Conservation (phyloP, 2,797 vertebrate species). For the Brachyalestes nurse region DNA sequence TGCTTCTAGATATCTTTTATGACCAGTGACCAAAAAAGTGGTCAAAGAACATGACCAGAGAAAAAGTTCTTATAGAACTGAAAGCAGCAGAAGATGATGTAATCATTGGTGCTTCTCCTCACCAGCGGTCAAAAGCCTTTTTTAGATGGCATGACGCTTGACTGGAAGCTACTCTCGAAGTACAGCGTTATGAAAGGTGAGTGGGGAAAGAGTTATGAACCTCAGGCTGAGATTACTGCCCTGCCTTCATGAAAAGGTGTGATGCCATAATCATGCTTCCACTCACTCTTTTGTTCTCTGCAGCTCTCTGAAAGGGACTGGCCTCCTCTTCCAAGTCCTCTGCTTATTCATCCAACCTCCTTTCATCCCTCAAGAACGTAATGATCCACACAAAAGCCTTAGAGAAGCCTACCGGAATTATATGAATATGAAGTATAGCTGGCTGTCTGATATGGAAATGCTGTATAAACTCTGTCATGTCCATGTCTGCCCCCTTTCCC, state of each 20-base stretch:
- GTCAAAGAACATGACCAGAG: not conserved
- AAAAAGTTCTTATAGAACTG: not conserved
- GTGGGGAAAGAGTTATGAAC: slow-evolving; percentile 9
- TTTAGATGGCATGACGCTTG: not conserved
- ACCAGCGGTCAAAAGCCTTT: not conserved
- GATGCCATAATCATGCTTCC: slow-evolving; percentile 45
- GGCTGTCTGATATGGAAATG: slow-evolving; percentile 33
- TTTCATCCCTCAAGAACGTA: slow-evolving; percentile 53
- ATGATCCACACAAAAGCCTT: slow-evolving; percentile 51
- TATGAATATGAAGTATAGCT: slow-evolving; percentile 46
- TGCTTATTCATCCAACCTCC: slow-evolving; percentile 35
- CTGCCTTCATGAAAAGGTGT: slow-evolving; percentile 40
- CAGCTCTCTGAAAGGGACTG: slow-evolving; percentile 24
- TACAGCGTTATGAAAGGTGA: slow-evolving; percentile 3
- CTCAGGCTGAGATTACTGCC: slow-evolving; percentile 19
- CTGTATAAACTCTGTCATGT: slow-evolving; percentile 37
- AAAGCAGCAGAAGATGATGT: not conserved
- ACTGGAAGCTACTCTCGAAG: not conserved
- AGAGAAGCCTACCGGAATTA: slow-evolving; percentile 29
- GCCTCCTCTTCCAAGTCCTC: slow-evolving; percentile 32
- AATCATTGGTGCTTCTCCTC: not conserved
- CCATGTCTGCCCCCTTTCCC: slow-evolving; percentile 18
- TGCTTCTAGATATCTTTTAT: not conserved
- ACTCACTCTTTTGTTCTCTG: slow-evolving; percentile 41
- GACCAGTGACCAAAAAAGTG: not conserved